Percentiles rank a stretch among this genome's conserved stretches.
Evolutionary conservation across 2,113 vertebrate species (phyloP).

Genomic region (Oreochromis tanganicae): DNA sequence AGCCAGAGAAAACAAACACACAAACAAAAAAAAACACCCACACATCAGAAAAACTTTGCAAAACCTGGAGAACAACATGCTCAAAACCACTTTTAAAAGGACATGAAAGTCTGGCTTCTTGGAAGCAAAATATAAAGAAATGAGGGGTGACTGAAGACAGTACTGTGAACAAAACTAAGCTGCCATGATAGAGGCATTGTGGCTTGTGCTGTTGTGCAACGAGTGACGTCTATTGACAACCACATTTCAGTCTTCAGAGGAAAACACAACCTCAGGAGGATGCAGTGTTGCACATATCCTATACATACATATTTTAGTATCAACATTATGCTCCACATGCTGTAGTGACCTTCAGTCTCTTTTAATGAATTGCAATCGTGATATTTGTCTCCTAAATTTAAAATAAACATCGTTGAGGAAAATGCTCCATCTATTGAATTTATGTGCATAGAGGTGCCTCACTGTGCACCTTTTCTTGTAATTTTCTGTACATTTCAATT

Average conservation of each 20-base stretch:
- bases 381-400: background rate
- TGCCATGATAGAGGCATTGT: fast-evolving
- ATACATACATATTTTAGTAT: background rate
- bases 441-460: fast-evolving
- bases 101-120: background rate
- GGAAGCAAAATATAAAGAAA: background rate
- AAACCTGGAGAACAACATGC: background rate
- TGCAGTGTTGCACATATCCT: background rate
- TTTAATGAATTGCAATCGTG: background rate
- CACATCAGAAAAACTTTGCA: background rate
- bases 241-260: background rate
- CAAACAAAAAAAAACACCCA: background rate
- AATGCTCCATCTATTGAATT: background rate
- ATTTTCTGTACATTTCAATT: background rate
- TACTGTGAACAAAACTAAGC: background rate
- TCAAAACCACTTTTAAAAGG: fast-evolving
- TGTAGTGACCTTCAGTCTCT: fast-evolving
- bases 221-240: background rate
- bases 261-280: background rate
- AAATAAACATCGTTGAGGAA: fast-evolving
- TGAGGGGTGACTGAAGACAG: fast-evolving
- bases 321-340: fast-evolving
- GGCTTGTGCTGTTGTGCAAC: fast-evolving
- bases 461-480: fast-evolving
- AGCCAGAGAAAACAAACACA: fast-evolving